phyloP scores from a whole-genome alignment of 30 jellyfish, hydroid and myxozoan species.

The Nemopilema nomurai region DNA sequence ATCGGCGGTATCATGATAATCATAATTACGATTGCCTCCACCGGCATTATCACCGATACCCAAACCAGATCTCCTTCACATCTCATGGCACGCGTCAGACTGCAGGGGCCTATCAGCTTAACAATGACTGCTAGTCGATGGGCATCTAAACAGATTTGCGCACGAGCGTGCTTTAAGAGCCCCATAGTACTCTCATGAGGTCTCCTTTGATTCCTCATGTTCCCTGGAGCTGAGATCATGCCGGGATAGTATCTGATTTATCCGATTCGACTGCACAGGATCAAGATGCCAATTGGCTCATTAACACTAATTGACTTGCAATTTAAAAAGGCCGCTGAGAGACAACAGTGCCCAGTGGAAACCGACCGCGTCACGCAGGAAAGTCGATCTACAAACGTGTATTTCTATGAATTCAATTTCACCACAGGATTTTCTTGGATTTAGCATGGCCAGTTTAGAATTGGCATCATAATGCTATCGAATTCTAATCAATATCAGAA shows the following conservation, averaged over 20 bases:
- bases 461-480: too few species aligned
- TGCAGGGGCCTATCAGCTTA: conserved; percentile 6
- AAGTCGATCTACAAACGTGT: background rate
- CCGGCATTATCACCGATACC: too few species aligned
- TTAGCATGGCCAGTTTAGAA: background rate
- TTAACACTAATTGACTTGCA: background rate
- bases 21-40: too few species aligned
- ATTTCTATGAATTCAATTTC: background rate
- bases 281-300: background rate
- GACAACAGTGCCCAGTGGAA: background rate
- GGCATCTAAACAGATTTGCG: background rate
- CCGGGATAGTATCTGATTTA: background rate
- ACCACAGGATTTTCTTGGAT: background rate
- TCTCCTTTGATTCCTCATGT: background rate
- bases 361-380: background rate
- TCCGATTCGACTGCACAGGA: background rate
- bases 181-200: conserved; percentile 1
- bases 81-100: conserved; percentile 27
- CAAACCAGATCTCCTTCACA: too few species aligned
- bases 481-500: too few species aligned
- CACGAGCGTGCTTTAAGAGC: conserved; percentile 1
- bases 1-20: too few species aligned
- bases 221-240: conserved; percentile 10
- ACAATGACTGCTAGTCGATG: background rate
- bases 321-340: background rate